Conservation (phyloP, 1,140 invertebrate species). For the Olivierus martensii region DNA sequence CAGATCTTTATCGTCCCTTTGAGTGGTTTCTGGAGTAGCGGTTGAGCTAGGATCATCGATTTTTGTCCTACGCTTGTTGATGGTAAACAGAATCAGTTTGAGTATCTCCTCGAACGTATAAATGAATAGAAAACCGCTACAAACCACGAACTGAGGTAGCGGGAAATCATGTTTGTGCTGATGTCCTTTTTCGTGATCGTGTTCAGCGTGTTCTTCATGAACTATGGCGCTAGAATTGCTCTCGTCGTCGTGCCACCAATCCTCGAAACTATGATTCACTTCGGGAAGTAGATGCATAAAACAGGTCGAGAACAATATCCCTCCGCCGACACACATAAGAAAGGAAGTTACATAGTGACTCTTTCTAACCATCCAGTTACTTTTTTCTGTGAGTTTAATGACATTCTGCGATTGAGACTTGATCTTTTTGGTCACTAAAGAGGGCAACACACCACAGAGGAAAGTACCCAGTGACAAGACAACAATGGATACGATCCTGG, state of each 20-base stretch:
- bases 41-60: background rate
- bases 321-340: slow-evolving; percentile 49
- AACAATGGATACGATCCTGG: no score
- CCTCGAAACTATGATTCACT: slow-evolving; percentile 39
- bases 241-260: slow-evolving; percentile 36
- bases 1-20: background rate
- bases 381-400: background rate
- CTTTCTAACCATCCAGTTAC: background rate
- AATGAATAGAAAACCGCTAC: slow-evolving; percentile 5
- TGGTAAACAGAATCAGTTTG: background rate
- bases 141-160: slow-evolving; percentile 10
- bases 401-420: background rate
- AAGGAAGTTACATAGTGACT: slow-evolving; percentile 11
- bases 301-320: slow-evolving; percentile 68
- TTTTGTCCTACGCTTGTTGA: background rate
- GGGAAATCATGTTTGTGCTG: background rate
- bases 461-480: slow-evolving; percentile 2
- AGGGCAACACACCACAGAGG: background rate
- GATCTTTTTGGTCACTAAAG: slow-evolving; percentile 1
- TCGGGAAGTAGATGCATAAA: slow-evolving; percentile 75
- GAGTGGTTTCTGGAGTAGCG: background rate
- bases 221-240: background rate
- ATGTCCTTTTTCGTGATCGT: background rate
- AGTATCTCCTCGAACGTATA: slow-evolving; percentile 11
- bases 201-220: background rate